Conservation (phyloP, 2,797 vertebrate species). For the Mus caroli region DNA sequence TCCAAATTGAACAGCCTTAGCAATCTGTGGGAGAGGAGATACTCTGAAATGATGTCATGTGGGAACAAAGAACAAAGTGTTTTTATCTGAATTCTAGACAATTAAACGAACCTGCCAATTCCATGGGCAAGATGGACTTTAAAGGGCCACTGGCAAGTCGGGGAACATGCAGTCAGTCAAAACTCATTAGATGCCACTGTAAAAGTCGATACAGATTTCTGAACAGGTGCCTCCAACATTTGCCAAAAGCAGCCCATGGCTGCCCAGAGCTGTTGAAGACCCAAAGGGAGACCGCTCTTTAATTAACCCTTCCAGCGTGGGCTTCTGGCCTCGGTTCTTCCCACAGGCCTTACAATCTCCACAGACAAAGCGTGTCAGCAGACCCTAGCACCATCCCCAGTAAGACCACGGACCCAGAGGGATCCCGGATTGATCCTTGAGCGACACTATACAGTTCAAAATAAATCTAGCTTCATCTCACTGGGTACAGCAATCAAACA, state of each 20-base stretch:
- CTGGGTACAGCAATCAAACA: background rate
- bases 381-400: background rate
- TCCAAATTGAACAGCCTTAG: slow-evolving; percentile 47
- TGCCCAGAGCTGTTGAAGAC: background rate
- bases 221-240: background rate
- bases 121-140: slow-evolving; percentile 53
- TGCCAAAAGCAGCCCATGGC: slow-evolving; percentile 32
- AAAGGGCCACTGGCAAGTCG: background rate
- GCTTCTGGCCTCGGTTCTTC: background rate
- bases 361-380: background rate
- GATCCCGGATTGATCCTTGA: background rate
- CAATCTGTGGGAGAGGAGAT: slow-evolving; percentile 75
- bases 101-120: slow-evolving; percentile 73
- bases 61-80: slow-evolving; percentile 70
- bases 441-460: background rate
- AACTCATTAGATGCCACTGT: slow-evolving; percentile 38
- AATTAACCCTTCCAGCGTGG: background rate
- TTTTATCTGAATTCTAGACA: slow-evolving; percentile 72
- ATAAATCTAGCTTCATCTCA: background rate
- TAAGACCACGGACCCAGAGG: background rate
- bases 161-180: slow-evolving; percentile 1
- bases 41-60: slow-evolving; percentile 60
- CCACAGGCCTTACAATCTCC: background rate
- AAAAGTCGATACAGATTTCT: slow-evolving; percentile 18
- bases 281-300: background rate